phyloP scores from a whole-genome alignment of 2,797 vertebrate genomes.

The Lophius americanus region DNA sequence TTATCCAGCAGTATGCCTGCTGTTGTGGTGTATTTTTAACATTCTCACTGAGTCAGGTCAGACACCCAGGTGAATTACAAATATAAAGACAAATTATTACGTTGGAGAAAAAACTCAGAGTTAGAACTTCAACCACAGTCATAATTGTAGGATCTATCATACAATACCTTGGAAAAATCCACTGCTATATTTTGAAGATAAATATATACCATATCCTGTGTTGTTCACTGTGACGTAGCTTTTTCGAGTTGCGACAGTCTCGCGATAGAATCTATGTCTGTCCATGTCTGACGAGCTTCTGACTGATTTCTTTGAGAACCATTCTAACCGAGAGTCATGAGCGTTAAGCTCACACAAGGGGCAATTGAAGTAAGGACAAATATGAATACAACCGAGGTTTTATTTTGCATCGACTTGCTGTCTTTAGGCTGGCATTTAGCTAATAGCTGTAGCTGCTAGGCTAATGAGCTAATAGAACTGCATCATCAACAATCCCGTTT shows the following conservation, averaged over 20 bases:
- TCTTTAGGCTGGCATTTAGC: background rate
- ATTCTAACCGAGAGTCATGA: conserved; percentile 42
- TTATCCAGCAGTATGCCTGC: no score
- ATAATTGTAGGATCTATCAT: no score
- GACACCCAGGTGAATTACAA: no score
- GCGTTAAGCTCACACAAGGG: conserved; percentile 55
- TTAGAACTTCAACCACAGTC: no score
- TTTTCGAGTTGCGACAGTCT: conserved; percentile 15
- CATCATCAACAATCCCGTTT: background rate
- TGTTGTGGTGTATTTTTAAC: no score
- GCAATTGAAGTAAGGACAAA: conserved; percentile 62
- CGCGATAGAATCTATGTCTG: conserved; percentile 39
- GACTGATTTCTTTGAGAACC: background rate
- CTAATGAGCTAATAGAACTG: conserved; percentile 17
- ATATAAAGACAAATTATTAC: no score
- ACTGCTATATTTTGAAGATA: conserved; percentile 48
- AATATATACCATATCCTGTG: background rate
- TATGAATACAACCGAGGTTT: background rate
- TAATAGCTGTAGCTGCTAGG: conserved; percentile 34
- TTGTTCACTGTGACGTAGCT: rapidly evolving
- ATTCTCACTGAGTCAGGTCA: no score
- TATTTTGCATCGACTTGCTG: background rate
- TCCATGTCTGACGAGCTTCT: background rate
- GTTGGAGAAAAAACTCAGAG: no score
- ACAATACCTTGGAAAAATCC: background rate